Conservation (phyloP, 1,140 invertebrate species). For the Neodiprion fabricii region DNA sequence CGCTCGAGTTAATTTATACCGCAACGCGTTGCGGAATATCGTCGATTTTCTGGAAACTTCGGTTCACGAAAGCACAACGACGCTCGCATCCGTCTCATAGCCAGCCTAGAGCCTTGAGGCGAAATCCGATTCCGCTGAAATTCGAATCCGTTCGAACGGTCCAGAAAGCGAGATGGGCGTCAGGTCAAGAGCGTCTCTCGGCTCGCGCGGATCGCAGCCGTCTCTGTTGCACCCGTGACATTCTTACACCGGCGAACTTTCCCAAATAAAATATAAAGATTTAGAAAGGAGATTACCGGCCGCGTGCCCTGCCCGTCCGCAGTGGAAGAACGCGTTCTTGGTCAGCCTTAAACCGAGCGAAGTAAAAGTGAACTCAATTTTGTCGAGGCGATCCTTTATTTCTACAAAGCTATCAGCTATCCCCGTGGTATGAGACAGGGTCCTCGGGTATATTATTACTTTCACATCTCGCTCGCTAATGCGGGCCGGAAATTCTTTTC, state of each 20-base stretch:
- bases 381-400: constrained; percentile 17
- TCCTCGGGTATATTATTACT: not conserved
- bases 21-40: too few species aligned
- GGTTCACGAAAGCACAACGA: too few species aligned
- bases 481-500: not conserved
- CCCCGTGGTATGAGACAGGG: too few species aligned
- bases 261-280: constrained; percentile 47
- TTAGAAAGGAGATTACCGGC: constrained; percentile 47
- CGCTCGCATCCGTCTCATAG: too few species aligned
- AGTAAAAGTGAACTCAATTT: constrained; percentile 56
- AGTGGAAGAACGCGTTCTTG: constrained; percentile 20
- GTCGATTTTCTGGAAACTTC: too few species aligned
- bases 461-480: not conserved
- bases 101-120: too few species aligned
- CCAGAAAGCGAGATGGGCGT: not conserved
- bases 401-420: too few species aligned
- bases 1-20: too few species aligned
- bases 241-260: constrained; percentile 37
- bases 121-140: not conserved
- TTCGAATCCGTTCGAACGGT: not conserved
- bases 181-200: not conserved
- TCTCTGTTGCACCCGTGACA: not conserved
- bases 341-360: constrained; percentile 29
- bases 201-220: not conserved
- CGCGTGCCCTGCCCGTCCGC: not conserved